Conservation (phyloP, 2,113 vertebrate genomes). For the Ciconia maguari region DNA sequence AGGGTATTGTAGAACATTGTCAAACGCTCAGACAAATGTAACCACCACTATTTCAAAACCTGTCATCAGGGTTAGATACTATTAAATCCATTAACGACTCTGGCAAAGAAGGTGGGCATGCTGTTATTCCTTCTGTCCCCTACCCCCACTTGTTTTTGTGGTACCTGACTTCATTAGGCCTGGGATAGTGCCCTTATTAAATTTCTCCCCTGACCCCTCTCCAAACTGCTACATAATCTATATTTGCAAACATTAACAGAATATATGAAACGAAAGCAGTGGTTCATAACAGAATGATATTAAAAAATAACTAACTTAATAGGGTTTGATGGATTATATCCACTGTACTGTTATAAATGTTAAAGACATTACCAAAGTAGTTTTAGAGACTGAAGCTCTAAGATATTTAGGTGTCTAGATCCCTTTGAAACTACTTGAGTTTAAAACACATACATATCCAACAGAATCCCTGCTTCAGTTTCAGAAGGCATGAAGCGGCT, state of each 20-base stretch:
- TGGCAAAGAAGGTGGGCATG: neutral
- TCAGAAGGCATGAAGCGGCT: neutral
- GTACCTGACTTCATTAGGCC: neutral
- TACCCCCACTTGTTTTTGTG: neutral
- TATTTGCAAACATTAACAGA: neutral
- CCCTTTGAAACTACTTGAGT: neutral
- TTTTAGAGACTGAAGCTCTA: neutral
- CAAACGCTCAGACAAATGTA: accelerated
- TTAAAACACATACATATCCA: neutral
- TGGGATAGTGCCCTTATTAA: neutral
- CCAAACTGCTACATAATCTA: neutral
- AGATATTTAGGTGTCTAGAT: neutral
- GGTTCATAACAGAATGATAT: neutral
- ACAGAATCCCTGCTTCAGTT: neutral
- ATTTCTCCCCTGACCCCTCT: neutral
- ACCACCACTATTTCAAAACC: neutral
- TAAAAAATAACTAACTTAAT: neutral
- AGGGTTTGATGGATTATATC: neutral
- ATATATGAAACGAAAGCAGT: neutral
- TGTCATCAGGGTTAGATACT: neutral
- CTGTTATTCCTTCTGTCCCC: neutral
- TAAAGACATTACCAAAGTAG: neutral
- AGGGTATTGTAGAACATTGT: neutral
- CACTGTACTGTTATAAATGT: neutral
- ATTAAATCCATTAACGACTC: neutral